Conservation (phyloP, 2,797 vertebrate species). For the Anguilla marmorata region DNA sequence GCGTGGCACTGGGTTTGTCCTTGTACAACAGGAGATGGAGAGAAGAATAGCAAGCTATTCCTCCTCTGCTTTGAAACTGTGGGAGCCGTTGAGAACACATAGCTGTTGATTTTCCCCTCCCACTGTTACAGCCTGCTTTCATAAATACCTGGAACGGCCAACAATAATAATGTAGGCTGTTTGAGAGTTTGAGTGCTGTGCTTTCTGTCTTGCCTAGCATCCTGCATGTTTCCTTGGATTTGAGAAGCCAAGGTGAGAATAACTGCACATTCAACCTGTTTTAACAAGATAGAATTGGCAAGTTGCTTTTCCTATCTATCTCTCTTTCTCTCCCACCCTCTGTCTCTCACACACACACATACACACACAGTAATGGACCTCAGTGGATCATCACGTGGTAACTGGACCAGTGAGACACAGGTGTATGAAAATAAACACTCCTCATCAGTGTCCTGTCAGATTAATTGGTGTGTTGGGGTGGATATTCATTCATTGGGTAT, state of each 20-base stretch:
- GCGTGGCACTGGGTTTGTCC: slow-evolving; percentile 33
- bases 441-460: background rate
- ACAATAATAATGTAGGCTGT: slow-evolving; percentile 46
- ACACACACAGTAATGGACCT: background rate
- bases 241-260: background rate
- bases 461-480: background rate
- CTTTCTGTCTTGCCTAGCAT: background rate
- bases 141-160: slow-evolving; percentile 43
- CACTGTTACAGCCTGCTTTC: slow-evolving; percentile 32
- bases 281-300: background rate
- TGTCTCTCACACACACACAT: background rate
- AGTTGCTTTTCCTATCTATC: background rate
- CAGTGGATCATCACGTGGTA: background rate
- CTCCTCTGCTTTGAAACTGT: slow-evolving; percentile 23
- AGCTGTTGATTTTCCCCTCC: slow-evolving; percentile 38
- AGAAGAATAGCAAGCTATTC: slow-evolving; percentile 44
- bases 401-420: background rate
- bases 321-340: background rate
- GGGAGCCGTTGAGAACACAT: slow-evolving; percentile 47
- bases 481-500: slow-evolving; percentile 37
- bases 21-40: slow-evolving; percentile 28
- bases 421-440: background rate
- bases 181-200: slow-evolving; percentile 34
- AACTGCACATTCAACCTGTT: background rate
- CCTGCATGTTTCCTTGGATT: background rate